Evolutionary conservation across 1,140 invertebrate species (phyloP), one percentile per base, ranked within the genome.

Genomic region (Drosophila nebulosa): DNA sequence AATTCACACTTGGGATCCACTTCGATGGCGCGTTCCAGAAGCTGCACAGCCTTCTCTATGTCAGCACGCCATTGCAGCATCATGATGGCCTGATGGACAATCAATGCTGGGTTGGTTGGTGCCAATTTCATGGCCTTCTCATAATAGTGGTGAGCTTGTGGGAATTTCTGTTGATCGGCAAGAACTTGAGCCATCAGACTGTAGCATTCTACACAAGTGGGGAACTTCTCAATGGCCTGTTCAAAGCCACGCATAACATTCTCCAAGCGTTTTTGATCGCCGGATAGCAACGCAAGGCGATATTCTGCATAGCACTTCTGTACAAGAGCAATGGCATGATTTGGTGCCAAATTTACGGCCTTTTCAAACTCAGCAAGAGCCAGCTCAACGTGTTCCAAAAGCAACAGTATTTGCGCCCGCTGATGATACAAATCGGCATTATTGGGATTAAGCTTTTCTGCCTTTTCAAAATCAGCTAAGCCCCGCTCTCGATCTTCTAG

Each of bases 1-100:
- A 98, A 96, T 92, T 97, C 96, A 93, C 97, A 98, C 92, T 96
- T 97, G 22, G 96, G 94, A 93, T 99, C 98, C 67, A 97, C 92
- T 86, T 96, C 94, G 63, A 99, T 94, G 2, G 97, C 97, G 92
- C 96, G 94, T 39, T 96, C 94, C 30, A 99, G 96, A 30, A 96
- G 93, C 64, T 95, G 92, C 0, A 97, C 93, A 27, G 96, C 96
- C 81, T 95, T 95, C n/a, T 96, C 94, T 51, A 97, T 93, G 91
- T 98, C 93, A 89, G 95, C 94, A 90, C 95, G 94, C 94, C 96
- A 97, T 86, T 98, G 96, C 42, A 98, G 92, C 64, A 95, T 93
- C 69, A 98, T 92, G 46, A 98, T 92, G 86, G 96, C 97, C 92
- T 95, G 95, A 90, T 99, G 97, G 14, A 99, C 97, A 81, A 96